Conservation (phyloP, 1,140 invertebrate species). For the Solen grandis region DNA sequence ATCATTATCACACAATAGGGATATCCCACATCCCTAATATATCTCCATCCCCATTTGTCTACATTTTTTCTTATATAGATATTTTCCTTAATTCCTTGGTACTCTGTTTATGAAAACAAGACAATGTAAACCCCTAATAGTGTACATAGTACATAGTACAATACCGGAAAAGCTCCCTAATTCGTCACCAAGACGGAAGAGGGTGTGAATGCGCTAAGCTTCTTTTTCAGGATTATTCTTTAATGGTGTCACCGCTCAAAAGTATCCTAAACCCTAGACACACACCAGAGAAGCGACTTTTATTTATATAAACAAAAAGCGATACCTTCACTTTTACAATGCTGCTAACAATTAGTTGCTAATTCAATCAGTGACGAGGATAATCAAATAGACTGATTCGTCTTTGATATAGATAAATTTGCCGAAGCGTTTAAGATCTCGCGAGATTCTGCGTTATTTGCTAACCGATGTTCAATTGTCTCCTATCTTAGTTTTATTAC, state of each 20-base stretch:
- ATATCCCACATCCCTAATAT: too few species aligned
- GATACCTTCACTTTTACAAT: background rate
- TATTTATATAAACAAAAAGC: conserved; percentile 32
- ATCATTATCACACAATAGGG: too few species aligned
- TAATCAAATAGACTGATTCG: conserved; percentile 46
- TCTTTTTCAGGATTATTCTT: too few species aligned
- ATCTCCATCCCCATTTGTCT: too few species aligned
- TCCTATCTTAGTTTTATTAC: background rate
- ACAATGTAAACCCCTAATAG: too few species aligned
- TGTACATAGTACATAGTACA: too few species aligned
- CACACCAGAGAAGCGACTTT: conserved; percentile 38
- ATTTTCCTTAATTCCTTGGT: too few species aligned
- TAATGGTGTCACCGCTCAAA: conserved; percentile 34
- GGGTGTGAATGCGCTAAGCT: too few species aligned
- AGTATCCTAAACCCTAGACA: conserved; percentile 9
- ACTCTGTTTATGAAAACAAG: too few species aligned
- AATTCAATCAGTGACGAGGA: conserved; percentile 47
- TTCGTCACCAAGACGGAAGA: too few species aligned
- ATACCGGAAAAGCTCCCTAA: too few species aligned
- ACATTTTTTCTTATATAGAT: too few species aligned
- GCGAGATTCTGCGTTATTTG: conserved; percentile 3
- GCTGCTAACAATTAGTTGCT: conserved; percentile 50
- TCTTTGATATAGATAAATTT: conserved; percentile 44
- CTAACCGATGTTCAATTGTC: background rate
- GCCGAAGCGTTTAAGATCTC: conserved; percentile 7